Base-by-base conservation (phyloP, 1,140 invertebrate species). In the Aphidius gifuensis region DNA sequence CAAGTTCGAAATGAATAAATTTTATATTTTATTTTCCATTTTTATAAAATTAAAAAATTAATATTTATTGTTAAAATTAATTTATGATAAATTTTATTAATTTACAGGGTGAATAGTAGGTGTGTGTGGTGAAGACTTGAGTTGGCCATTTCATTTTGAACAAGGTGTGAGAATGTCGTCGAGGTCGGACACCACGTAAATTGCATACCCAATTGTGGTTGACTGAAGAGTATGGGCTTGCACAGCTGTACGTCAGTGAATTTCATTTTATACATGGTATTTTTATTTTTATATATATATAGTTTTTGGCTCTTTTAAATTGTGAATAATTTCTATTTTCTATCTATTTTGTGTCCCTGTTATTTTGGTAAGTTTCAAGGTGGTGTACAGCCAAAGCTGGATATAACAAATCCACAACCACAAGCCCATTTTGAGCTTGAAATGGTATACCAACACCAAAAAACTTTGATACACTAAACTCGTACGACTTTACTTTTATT, bases 181-280 rank as follows among this genome's bases (percentile, higher is more conserved):
- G 73, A 71, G 67, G 67, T 73, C 67, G 68, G 68, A 75, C 66
- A 70, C 68, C 69, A 71, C 69, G 70, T 74, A 75, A 74, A 75
- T 75, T 74, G 70, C 73, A 74, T 74, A 73, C 70, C 66, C 70
- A 67, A 75, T 72, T 75, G 70, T 69, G 71, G 72, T 74, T 64
- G 62, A 68, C 69, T 74, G 68, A 73, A 69, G 67, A 74, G 72
- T 73, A 58, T 64, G 55, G 59, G 55, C 69, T 62, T 60, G 23
- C 63, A 40, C 21, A 49, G 58, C 56, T 49, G 50, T 58, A 23
- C 21, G 9, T 8, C 48, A 53, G 58, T 56, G 47, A 39, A 39
- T 62, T 21, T 40, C 49, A 57, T 54, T 57, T n/a, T n/a, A n/a
- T n/a, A n/a, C n/a, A 39, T 60, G 39, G 46, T 54, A 16, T 16